These are phyloP conservation scores for Enteromius paludinosus DNA, from an alignment of 2,797 vertebrate species.

Conservation along the genomic window DNA sequence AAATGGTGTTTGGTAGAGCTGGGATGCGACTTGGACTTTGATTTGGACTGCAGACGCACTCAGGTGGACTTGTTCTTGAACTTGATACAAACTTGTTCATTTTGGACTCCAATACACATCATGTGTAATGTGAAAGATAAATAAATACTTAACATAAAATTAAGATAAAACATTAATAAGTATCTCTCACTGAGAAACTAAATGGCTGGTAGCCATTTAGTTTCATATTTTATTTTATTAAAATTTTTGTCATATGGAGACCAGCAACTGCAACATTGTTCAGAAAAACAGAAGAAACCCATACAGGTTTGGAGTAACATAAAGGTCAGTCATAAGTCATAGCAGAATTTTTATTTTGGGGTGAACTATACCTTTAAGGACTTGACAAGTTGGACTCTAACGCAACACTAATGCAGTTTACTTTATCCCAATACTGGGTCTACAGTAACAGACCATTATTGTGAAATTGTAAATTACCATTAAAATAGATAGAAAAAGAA, in stretches of 20 bases:
- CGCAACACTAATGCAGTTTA: neutral
- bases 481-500: neutral
- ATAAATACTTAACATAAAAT: neutral
- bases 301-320: neutral
- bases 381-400: neutral
- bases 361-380: neutral
- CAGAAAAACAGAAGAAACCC: neutral
- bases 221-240: neutral
- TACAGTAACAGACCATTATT: neutral
- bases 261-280: neutral
- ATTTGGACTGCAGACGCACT: neutral
- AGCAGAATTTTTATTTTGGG: neutral
- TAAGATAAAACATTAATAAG: neutral
- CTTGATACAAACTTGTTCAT: neutral
- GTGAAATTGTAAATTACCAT: neutral
- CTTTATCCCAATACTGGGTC: neutral
- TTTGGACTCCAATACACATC: neutral
- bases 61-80: neutral
- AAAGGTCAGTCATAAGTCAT: neutral
- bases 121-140: neutral
- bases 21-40: neutral
- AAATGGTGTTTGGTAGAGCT: neutral
- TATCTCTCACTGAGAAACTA: neutral
- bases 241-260: neutral
- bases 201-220: neutral